A percentile compares a stretch with the other conserved stretches of the same genome.
These are phyloP conservation scores for Bucorvus abyssinicus DNA, from an alignment of 2,797 vertebrate genomes.

Conservation along the genomic window DNA sequence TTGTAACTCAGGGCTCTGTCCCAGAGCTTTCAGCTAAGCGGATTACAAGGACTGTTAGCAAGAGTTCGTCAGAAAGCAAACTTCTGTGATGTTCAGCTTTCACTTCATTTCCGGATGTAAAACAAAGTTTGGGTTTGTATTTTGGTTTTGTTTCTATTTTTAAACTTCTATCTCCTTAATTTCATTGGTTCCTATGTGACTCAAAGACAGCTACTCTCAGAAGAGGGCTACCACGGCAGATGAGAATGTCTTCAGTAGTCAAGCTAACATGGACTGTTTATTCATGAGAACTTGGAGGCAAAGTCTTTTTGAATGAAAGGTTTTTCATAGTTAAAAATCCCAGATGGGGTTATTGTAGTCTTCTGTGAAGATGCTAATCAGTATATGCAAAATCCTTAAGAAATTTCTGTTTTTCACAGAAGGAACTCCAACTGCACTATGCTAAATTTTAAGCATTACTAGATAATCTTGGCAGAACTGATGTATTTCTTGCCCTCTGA, in stretches of 20 bases:
- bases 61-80: neutral
- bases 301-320: neutral
- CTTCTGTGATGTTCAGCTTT: neutral
- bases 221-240: neutral
- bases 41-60: neutral
- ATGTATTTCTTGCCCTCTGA: neutral
- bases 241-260: neutral
- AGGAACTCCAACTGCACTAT: accelerated
- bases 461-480: neutral
- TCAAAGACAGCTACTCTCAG: neutral
- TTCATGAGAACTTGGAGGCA: neutral
- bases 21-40: neutral
- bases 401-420: neutral
- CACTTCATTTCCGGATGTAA: neutral
- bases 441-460: neutral
- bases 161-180: neutral
- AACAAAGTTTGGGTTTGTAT: neutral
- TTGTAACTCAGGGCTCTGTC: neutral
- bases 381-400: neutral
- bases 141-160: neutral
- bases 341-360: neutral
- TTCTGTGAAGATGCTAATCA: neutral
- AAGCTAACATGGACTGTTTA: neutral
- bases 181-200: neutral
- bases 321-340: neutral